These are phyloP conservation scores for Darevskia mixta DNA, from an alignment of 2,797 vertebrate species.

Conservation along the genomic window DNA sequence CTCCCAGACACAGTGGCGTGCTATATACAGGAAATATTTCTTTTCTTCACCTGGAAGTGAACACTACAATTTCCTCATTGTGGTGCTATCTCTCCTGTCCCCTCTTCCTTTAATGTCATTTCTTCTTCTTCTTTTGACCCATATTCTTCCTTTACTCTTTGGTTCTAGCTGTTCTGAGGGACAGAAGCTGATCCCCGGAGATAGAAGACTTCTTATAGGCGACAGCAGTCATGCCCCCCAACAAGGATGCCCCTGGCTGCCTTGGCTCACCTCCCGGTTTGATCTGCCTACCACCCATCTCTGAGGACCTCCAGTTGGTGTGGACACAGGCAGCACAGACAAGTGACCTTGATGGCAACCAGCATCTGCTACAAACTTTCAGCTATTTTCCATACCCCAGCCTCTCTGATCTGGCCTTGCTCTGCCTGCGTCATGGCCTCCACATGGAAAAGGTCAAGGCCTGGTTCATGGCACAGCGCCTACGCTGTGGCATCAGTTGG, in stretches of 20 bases:
- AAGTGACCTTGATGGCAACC: constrained; percentile 86
- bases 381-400: constrained; percentile 92
- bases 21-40: too few species aligned
- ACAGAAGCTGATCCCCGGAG: background rate
- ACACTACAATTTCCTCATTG: background rate
- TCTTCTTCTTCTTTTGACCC: background rate
- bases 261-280: constrained; percentile 65
- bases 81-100: background rate
- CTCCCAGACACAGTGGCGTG: background rate
- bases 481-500: constrained; percentile 94
- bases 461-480: constrained; percentile 94
- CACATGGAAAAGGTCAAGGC: constrained; percentile 93
- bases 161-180: constrained; percentile 58
- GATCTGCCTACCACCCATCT: constrained; percentile 90
- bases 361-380: constrained; percentile 89
- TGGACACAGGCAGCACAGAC: constrained; percentile 93
- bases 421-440: constrained; percentile 85
- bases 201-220: background rate
- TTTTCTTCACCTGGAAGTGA: too few species aligned
- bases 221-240: constrained; percentile 66
- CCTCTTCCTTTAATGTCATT: background rate
- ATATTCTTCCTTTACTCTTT: background rate
- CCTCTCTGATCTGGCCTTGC: constrained; percentile 85
- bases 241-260: constrained; percentile 68
- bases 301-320: constrained; percentile 90